Conservation (phyloP, 2,888 invertebrate species). For the Tribolium freemani region DNA sequence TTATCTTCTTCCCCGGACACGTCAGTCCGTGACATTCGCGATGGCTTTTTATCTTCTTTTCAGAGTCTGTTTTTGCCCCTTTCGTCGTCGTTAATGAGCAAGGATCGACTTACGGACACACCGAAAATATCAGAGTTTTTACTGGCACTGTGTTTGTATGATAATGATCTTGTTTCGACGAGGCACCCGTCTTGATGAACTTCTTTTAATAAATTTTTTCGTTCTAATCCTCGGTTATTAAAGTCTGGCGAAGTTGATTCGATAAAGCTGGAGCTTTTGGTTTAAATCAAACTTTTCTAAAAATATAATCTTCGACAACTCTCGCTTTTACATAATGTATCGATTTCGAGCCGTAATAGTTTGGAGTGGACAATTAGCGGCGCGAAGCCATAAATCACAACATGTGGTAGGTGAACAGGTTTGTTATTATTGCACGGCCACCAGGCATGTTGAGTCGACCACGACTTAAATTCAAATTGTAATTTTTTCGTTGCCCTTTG, state of each 20-base stretch:
- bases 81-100: constrained; percentile 48
- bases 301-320: constrained; percentile 18
- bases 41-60: constrained; percentile 48
- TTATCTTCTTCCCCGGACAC: constrained; percentile 52
- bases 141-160: constrained; percentile 31
- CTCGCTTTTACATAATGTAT: constrained; percentile 33
- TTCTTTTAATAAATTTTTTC: constrained; percentile 21
- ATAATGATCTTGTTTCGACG: constrained; percentile 41
- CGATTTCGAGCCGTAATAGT: constrained; percentile 34
- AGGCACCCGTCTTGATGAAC: constrained; percentile 25
- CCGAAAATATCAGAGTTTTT: constrained; percentile 42
- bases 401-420: constrained; percentile 40
- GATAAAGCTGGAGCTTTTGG: constrained; percentile 12
- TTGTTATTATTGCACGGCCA: constrained; percentile 35
- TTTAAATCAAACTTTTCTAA: constrained; percentile 31
- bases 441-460: constrained; percentile 17
- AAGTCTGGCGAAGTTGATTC: not conserved
- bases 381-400: constrained; percentile 40
- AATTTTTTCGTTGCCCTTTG: constrained; percentile 23
- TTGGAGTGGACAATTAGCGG: constrained; percentile 41
- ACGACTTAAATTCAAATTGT: constrained; percentile 5
- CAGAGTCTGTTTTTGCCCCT: constrained; percentile 43
- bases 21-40: constrained; percentile 48
- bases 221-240: constrained; percentile 7
- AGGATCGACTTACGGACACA: constrained; percentile 39